A percentile compares a stretch with the other conserved stretches of the same genome.
phyloP scores from a whole-genome alignment of 2,888 invertebrate genomes.

The Eupithecia subumbrata region DNA sequence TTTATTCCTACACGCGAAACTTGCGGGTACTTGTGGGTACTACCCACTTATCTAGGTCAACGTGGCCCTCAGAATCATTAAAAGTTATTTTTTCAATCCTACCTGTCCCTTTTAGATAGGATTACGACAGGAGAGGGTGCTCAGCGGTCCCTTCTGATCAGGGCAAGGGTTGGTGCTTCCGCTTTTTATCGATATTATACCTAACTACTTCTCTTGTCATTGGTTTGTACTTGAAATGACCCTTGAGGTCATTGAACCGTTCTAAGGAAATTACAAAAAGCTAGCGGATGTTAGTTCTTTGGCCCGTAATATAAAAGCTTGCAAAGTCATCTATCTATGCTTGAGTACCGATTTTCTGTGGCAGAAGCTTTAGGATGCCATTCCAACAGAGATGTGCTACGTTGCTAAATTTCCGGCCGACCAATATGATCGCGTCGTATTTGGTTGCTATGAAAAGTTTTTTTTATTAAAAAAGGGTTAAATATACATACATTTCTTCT shows the following conservation, averaged over 20 bases:
- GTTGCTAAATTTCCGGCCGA: too few species aligned
- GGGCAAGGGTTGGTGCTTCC: slow-evolving; percentile 6
- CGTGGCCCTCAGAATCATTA: not conserved
- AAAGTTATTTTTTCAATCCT: slow-evolving; percentile 3
- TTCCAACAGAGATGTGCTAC: too few species aligned
- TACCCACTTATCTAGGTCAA: not conserved
- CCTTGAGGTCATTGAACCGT: slow-evolving; percentile 2
- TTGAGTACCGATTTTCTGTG: too few species aligned
- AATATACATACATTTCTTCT: too few species aligned
- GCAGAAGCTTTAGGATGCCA: too few species aligned
- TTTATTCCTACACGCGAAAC: not conserved
- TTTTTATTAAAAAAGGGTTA: too few species aligned
- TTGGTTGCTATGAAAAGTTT: too few species aligned
- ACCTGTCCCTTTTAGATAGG: slow-evolving; percentile 12
- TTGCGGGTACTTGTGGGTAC: not conserved
- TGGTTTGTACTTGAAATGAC: not conserved
- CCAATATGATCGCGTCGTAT: too few species aligned
- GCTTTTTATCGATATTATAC: slow-evolving; percentile 4
- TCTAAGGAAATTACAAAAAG: not conserved
- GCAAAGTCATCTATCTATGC: too few species aligned
- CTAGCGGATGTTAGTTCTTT: not conserved
- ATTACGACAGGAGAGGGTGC: slow-evolving; percentile 4
- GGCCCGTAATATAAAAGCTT: too few species aligned
- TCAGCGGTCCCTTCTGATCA: slow-evolving; percentile 1
- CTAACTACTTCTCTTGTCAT: not conserved